These are phyloP conservation scores for Ooceraea biroi DNA, from an alignment of 1,140 invertebrate genomes.

Conservation along the genomic window DNA sequence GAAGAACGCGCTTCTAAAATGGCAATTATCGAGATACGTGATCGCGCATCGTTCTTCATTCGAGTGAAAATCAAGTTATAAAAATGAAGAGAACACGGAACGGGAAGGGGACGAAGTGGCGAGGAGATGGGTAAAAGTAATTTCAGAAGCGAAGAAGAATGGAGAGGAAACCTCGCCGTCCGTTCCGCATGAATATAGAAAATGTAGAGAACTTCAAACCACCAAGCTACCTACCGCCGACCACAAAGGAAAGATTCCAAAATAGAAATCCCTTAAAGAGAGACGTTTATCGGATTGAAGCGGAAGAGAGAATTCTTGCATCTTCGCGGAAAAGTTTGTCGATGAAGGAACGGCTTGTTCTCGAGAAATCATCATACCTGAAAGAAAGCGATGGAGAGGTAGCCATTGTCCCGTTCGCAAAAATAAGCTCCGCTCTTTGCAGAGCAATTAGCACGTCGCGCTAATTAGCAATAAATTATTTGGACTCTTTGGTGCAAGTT, in stretches of 20 bases:
- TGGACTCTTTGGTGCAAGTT: not conserved
- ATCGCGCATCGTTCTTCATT: conserved; percentile 47
- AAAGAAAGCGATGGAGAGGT: conserved; percentile 9
- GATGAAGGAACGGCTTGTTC: conserved; percentile 19
- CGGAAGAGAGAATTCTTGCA: conserved; percentile 37
- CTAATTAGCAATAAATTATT: conserved; percentile 35
- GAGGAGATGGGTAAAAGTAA: conserved; percentile 26
- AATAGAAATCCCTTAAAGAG: conserved; percentile 61
- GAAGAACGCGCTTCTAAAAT: conserved; percentile 39
- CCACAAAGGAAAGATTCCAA: conserved; percentile 40
- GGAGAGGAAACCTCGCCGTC: conserved; percentile 9
- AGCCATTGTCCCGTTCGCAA: conserved; percentile 11
- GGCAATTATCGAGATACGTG: conserved; percentile 45
- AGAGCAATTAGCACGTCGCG: conserved; percentile 26
- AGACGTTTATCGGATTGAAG: conserved; percentile 52
- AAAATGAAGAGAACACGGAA: conserved; percentile 34
- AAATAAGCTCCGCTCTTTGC: conserved; percentile 25
- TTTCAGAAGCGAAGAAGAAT: conserved; percentile 52
- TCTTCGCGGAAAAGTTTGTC: conserved; percentile 39
- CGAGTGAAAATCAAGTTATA: conserved; percentile 52
- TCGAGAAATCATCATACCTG: conserved; percentile 18
- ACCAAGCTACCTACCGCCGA: not conserved
- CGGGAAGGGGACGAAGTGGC: conserved; percentile 8
- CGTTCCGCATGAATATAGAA: conserved; percentile 58
- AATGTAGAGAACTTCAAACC: conserved; percentile 46